A percentile compares a stretch with the other conserved stretches of the same genome.
Conservation (phyloP, 2,797 vertebrate species). For the Peromyscus nudipes region DNA sequence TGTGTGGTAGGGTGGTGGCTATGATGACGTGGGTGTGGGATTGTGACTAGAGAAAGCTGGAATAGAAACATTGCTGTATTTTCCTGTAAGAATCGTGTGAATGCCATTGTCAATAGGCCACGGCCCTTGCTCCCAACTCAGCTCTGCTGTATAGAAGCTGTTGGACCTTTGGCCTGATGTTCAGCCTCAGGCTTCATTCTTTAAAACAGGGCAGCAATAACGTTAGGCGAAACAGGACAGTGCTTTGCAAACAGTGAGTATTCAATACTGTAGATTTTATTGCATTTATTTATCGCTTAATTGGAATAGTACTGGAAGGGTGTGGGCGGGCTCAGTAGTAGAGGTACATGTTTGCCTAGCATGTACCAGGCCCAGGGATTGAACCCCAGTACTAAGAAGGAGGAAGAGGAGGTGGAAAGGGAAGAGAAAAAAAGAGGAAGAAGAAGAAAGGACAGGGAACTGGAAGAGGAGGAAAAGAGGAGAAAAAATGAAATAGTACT, state of each 20-base stretch:
- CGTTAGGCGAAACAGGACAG: neutral
- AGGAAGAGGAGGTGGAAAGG: neutral
- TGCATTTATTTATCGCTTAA: neutral
- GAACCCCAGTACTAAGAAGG: neutral
- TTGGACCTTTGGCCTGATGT: neutral
- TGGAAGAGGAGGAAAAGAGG: neutral
- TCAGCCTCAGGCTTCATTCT: neutral
- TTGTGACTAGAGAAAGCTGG: neutral
- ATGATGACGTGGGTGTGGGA: too few species aligned
- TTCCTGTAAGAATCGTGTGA: neutral
- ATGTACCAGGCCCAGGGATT: neutral
- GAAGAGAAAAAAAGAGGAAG: neutral
- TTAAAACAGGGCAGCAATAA: neutral
- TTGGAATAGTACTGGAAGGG: neutral
- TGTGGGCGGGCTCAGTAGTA: neutral
- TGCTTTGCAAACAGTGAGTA: neutral
- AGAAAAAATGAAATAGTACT: neutral
- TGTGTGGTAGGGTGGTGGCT: neutral
- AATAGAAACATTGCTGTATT: neutral
- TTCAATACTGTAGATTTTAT: neutral
- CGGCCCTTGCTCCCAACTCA: neutral
- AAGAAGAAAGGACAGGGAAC: neutral
- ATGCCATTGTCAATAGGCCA: neutral
- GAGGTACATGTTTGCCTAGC: neutral
- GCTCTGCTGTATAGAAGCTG: neutral